Base-by-base conservation (phyloP, 1,140 invertebrate genomes). In the Sitobion miscanthi region DNA sequence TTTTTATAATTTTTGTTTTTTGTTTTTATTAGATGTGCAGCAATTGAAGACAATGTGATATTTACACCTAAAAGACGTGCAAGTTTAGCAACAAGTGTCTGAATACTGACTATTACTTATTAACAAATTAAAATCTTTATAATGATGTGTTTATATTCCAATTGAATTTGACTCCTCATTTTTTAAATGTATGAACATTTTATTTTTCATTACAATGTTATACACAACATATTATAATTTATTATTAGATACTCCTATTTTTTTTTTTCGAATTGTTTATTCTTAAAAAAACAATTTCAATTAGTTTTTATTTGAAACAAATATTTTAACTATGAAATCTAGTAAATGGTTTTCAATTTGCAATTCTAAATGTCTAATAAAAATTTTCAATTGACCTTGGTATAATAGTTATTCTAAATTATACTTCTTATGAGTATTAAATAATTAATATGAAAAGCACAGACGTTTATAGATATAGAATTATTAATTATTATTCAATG, bases 51-150 rank as follows among this genome's bases (percentile, higher is more conserved):
- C 57, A 35, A 93, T 52, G 21, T 45, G 11, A 82, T 85, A 30
- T 85, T 85, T 85, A 57, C 35, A 25, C 6, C 91, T 35, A 93
- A 85, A 93, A 93, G 82, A 57, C 82, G 82, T 57, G 57, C 25
- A 47, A 85, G 77, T 85, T 86, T 83, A 30, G 82, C 91, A 85
- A 93, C 91, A 47, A 85, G 35, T 83, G 91, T 93, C 25, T 93
- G 38, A 91, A 57, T 38, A 38, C 35, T 57, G 38, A 62, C 35
- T 62, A 90, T 35, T 88, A 85, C 14, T 54, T 30, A 89, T 30
- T 62, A 90, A 90, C 38, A 54, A 25, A 2, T 89, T 57, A 38
- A 57, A 89, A 57, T 89, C n/a, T 38, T 4, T 30, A 90, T 42
- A 57, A 21, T 57, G 20, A 9, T 57, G 4, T 45, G 23, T 90